Conservation (phyloP, 92 coral and sea anemone genomes). For the Epizoanthus scotinus region DNA sequence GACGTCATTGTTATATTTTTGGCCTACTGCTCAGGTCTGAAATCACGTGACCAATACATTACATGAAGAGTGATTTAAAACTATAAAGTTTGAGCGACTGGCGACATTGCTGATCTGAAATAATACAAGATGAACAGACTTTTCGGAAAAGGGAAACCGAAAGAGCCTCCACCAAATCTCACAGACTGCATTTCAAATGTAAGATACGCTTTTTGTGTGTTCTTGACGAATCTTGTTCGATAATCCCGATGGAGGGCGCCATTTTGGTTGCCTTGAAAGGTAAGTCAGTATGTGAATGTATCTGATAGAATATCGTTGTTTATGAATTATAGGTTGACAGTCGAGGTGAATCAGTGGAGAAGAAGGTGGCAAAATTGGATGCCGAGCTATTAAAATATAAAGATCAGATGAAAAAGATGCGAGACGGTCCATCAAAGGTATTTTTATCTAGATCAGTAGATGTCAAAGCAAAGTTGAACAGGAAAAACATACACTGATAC, state of each 20-base stretch:
- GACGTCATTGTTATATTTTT: conserved; percentile 42
- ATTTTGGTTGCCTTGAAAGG: conserved; percentile 2
- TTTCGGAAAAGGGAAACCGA: conserved; percentile 92
- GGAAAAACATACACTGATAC: no score
- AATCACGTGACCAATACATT: conserved; percentile 35
- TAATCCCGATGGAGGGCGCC: not conserved
- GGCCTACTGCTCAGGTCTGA: not conserved
- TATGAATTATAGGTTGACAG: conserved; percentile 97
- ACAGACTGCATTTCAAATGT: conserved; percentile 94
- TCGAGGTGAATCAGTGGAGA: conserved; percentile 96
- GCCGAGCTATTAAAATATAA: conserved; percentile 92
- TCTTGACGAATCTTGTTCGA: not conserved
- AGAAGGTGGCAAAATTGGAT: conserved; percentile 91
- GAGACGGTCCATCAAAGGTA: conserved; percentile 99
- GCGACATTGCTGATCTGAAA: not conserved
- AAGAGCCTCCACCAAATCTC: conserved; percentile 96
- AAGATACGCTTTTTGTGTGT: conserved; percentile 30
- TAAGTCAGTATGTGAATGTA: not conserved
- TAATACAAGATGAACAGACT: conserved; percentile 86
- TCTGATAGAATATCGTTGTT: not conserved
- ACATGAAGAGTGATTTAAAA: not conserved
- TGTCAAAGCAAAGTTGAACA: not conserved
- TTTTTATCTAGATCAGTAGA: not conserved
- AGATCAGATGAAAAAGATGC: conserved; percentile 99
- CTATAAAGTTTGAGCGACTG: not conserved